A percentile compares a stretch with the other conserved stretches of the same genome.
These are phyloP conservation scores for Ypsolopha scabrella DNA, from an alignment of 2,888 invertebrate species.

Conservation along the genomic window DNA sequence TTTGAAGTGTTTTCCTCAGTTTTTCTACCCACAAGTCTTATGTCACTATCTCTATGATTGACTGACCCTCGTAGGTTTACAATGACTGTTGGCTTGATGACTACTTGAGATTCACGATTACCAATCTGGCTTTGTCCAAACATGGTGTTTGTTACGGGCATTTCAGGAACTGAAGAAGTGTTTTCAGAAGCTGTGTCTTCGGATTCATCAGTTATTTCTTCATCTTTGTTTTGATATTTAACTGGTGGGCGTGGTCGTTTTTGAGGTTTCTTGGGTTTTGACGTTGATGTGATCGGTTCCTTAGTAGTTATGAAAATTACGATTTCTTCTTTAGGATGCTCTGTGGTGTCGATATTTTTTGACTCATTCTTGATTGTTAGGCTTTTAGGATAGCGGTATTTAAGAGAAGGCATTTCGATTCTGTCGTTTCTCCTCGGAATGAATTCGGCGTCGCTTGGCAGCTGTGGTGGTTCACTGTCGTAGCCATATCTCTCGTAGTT, in stretches of 20 bases:
- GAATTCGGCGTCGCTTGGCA: constrained; percentile 43
- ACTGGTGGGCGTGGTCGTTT: constrained; percentile 18
- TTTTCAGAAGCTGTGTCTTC: constrained; percentile 14
- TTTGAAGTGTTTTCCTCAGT: constrained; percentile 22
- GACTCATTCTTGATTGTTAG: constrained; percentile 21
- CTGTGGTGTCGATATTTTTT: constrained; percentile 11
- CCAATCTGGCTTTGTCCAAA: constrained; percentile 60
- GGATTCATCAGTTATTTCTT: constrained; percentile 12
- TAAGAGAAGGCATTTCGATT: constrained; percentile 50
- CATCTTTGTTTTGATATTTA: constrained; percentile 20
- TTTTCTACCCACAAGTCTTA: constrained; percentile 37
- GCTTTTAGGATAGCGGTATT: constrained; percentile 51
- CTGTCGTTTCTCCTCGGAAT: constrained; percentile 54
- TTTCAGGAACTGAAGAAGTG: constrained; percentile 6
- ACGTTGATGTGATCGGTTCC: constrained; percentile 24
- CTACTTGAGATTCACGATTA: constrained; percentile 55
- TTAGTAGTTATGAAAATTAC: constrained; percentile 39
- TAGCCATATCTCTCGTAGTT: constrained; percentile 37
- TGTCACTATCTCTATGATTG: constrained; percentile 47
- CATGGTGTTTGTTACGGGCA: constrained; percentile 44
- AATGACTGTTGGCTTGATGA: constrained; percentile 59
- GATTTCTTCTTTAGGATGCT: constrained; percentile 35
- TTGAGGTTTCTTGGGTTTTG: constrained; percentile 31
- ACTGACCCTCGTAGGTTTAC: constrained; percentile 55
- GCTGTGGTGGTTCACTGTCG: constrained; percentile 33